phyloP scores from a whole-genome alignment of 2,113 vertebrate species.

The Passer montanus region DNA sequence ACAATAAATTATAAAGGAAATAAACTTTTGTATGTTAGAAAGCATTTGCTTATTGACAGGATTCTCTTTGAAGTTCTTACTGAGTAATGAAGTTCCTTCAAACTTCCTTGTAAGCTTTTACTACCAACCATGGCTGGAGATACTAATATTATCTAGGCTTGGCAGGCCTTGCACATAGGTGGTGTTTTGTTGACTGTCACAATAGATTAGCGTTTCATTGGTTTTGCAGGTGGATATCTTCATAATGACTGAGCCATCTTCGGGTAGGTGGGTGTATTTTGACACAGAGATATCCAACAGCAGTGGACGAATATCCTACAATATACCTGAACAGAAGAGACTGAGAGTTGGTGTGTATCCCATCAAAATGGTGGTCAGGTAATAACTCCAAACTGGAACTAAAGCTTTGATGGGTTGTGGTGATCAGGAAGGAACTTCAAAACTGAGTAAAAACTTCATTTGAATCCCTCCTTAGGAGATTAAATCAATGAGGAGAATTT shows the following conservation, averaged over 20 bases:
- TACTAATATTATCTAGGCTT: background rate
- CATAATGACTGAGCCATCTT: constrained; percentile 91
- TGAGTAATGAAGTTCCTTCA: background rate
- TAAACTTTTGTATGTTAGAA: background rate
- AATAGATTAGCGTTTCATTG: background rate
- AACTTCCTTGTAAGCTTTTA: background rate
- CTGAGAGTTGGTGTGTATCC: constrained; percentile 92
- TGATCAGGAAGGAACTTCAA: background rate
- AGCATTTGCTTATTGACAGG: background rate
- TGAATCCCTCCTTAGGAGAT: background rate
- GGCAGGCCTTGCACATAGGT: background rate
- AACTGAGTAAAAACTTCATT: background rate
- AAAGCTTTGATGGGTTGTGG: background rate
- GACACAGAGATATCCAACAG: constrained; percentile 95
- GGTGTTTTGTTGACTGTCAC: background rate
- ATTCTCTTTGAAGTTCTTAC: background rate
- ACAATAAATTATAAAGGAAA: background rate
- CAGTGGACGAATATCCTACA: constrained; percentile 91
- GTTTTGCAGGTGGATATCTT: constrained; percentile 88
- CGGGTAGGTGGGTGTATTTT: constrained; percentile 92
- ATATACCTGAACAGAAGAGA: constrained; percentile 85
- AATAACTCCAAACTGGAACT: constrained; percentile 28
- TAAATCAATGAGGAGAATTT: background rate
- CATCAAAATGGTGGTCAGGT: constrained; percentile 98
- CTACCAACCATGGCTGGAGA: background rate